phyloP scores from a whole-genome alignment of 2,888 invertebrate genomes.

The Abrostola triplasia region DNA sequence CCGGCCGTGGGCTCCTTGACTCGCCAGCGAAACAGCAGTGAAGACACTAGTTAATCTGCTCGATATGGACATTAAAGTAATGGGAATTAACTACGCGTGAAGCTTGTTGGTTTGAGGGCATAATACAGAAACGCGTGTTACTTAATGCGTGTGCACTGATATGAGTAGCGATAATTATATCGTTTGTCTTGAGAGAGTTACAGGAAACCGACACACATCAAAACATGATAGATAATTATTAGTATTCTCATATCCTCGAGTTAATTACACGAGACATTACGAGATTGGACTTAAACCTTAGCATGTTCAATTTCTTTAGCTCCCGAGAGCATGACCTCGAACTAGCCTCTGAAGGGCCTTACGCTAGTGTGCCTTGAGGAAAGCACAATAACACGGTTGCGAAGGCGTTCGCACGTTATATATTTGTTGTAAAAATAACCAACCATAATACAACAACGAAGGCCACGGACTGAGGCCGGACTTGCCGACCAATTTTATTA shows the following conservation, averaged over 20 bases:
- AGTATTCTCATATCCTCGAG: no score
- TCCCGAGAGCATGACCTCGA: neutral
- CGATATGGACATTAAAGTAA: slow-evolving; percentile 40
- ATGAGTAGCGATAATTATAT: slow-evolving; percentile 9
- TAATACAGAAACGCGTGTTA: slow-evolving; percentile 22
- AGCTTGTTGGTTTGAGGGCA: slow-evolving; percentile 33
- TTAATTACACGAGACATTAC: neutral
- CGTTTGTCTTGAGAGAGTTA: slow-evolving; percentile 8
- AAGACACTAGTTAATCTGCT: slow-evolving; percentile 47
- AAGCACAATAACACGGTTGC: slow-evolving; percentile 59
- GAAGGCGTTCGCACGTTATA: slow-evolving; percentile 70
- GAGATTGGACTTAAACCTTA: neutral
- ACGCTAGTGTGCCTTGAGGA: slow-evolving; percentile 54
- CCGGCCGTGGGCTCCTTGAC: slow-evolving; percentile 71
- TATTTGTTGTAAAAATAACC: slow-evolving; percentile 69
- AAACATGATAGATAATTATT: neutral
- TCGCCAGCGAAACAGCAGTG: slow-evolving; percentile 55
- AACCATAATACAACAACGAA: slow-evolving; percentile 68
- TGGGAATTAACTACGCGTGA: slow-evolving; percentile 50
- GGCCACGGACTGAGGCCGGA: slow-evolving; percentile 65
- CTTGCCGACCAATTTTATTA: slow-evolving; percentile 63
- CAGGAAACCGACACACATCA: neutral
- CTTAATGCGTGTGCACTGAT: slow-evolving; percentile 10
- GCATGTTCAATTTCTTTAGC: no score
- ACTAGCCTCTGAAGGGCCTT: slow-evolving; percentile 22